These are phyloP conservation scores for Cynocephalus volans DNA, from an alignment of 2,113 vertebrate genomes.

Conservation along the genomic window DNA sequence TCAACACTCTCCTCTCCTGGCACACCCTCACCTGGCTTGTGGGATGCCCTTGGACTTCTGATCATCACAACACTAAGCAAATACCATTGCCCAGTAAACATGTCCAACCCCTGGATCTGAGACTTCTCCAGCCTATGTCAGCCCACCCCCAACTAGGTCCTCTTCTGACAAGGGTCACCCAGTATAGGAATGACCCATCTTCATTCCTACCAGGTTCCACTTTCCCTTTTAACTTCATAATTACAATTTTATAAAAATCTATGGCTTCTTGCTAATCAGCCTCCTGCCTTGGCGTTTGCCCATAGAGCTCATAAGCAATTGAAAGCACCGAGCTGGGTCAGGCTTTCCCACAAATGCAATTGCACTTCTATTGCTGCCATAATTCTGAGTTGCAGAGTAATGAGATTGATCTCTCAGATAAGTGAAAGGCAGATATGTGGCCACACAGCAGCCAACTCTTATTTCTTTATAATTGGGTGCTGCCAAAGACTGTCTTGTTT, in stretches of 20 bases:
- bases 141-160: slow-evolving; percentile 2
- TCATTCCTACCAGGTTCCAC: slow-evolving; percentile 77
- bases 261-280: slow-evolving; percentile 85
- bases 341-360: slow-evolving; percentile 84
- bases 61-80: not conserved
- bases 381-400: slow-evolving; percentile 80
- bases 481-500: slow-evolving; percentile 59
- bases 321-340: slow-evolving; percentile 73
- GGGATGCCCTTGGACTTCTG: not conserved
- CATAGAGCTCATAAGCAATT: slow-evolving; percentile 76
- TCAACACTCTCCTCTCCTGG: not conserved
- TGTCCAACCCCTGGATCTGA: not conserved
- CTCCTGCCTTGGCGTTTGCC: slow-evolving; percentile 81
- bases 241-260: slow-evolving; percentile 76
- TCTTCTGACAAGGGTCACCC: slow-evolving; percentile 76
- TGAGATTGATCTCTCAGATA: slow-evolving; percentile 76
- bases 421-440: slow-evolving; percentile 77
- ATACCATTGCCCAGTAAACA: not conserved
- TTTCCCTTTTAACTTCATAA: slow-evolving; percentile 86
- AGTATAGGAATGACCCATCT: slow-evolving; percentile 79
- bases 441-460: slow-evolving; percentile 23
- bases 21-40: not conserved
- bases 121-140: not conserved
- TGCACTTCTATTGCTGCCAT: slow-evolving; percentile 84
- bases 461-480: slow-evolving; percentile 62